phyloP scores from a whole-genome alignment of 2,888 invertebrate genomes.

The Diplolepis rosae region DNA sequence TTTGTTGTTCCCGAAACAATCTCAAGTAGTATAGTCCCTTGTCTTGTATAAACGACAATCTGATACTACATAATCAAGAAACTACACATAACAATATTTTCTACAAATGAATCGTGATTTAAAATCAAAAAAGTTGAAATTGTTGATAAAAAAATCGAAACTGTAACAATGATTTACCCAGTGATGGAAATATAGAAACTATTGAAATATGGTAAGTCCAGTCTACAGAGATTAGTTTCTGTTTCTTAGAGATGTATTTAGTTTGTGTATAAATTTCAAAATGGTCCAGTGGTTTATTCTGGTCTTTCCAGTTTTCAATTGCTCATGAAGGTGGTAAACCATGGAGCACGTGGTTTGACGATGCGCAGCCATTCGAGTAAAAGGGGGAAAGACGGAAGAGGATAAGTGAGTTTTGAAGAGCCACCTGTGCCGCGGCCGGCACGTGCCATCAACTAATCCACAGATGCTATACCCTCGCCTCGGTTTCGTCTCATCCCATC shows the following conservation, averaged over 20 bases:
- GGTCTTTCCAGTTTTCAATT: neutral
- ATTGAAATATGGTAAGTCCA: slow-evolving; percentile 58
- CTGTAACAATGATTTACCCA: too few relatives aligned
- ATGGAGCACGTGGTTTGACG: neutral
- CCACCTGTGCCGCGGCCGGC: slow-evolving; percentile 68
- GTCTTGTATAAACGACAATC: too few relatives aligned
- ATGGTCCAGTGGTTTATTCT: neutral
- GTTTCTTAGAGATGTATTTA: neutral
- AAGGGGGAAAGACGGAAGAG: slow-evolving; percentile 42
- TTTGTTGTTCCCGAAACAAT: too few relatives aligned
- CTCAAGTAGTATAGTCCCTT: too few relatives aligned
- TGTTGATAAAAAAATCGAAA: too few relatives aligned
- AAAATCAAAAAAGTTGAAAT: too few relatives aligned
- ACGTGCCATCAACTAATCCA: slow-evolving; percentile 67
- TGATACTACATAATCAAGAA: too few relatives aligned
- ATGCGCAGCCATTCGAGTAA: slow-evolving; percentile 1
- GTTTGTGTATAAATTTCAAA: neutral
- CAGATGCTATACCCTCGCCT: slow-evolving; percentile 59
- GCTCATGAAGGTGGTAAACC: slow-evolving; percentile 32
- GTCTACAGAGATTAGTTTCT: slow-evolving; percentile 42
- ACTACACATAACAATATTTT: too few relatives aligned
- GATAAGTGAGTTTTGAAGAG: slow-evolving; percentile 62
- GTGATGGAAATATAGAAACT: slow-evolving; percentile 57
- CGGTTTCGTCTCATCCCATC: slow-evolving; percentile 46
- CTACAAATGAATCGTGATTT: too few relatives aligned